A percentile compares a stretch with the other conserved stretches of the same genome.
These are phyloP conservation scores for Pristionchus fissidentatus DNA, from an alignment of 2,888 invertebrate genomes.

Conservation along the genomic window DNA sequence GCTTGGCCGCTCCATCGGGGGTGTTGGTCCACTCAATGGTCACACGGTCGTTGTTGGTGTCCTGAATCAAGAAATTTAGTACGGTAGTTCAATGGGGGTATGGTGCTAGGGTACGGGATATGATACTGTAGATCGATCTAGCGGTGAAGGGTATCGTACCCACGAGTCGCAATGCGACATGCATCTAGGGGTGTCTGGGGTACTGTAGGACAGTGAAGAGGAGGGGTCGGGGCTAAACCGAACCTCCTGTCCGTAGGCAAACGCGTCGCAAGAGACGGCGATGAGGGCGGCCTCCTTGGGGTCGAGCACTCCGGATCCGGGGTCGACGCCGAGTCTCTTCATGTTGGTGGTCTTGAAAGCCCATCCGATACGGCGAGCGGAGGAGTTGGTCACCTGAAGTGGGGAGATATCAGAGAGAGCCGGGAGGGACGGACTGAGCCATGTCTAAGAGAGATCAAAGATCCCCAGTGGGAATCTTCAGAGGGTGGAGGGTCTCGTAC, in stretches of 20 bases:
- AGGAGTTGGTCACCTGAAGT: neutral
- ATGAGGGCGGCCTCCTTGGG: neutral
- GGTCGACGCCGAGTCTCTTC: conserved; percentile 13
- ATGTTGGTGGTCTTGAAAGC: conserved; percentile 23
- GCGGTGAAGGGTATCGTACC: no score
- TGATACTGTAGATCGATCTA: neutral
- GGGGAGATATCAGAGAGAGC: neutral
- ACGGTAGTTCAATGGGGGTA: neutral
- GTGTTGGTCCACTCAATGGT: conserved; percentile 13
- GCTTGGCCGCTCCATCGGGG: neutral
- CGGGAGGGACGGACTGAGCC: neutral
- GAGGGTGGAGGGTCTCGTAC: no score
- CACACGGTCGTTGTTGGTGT: neutral
- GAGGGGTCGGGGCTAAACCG: neutral
- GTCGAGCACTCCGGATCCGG: neutral
- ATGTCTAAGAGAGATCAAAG: no score
- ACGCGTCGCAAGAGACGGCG: neutral
- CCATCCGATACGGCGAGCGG: conserved; percentile 9
- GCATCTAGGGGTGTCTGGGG: no score
- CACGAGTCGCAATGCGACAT: no score
- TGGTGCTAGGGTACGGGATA: no score
- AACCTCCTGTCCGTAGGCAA: conserved; percentile 11
- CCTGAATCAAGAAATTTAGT: neutral
- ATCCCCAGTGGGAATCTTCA: no score
- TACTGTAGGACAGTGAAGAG: neutral